Evolutionary conservation across 1,140 invertebrate species (phyloP).

Genomic region (Megathymus violae): DNA sequence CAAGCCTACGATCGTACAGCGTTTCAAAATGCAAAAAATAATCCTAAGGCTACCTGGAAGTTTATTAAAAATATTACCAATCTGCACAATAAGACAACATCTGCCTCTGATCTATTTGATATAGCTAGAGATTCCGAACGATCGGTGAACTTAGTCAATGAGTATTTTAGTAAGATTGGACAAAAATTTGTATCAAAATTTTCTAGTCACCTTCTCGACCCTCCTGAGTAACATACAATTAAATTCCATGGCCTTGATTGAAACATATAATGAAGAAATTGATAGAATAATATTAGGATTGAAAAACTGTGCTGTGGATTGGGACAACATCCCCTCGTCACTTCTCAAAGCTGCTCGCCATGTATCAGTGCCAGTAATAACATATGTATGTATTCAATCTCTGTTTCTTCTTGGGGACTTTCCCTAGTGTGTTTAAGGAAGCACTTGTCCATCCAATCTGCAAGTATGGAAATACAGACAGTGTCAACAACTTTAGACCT

Average conservation of each 20-base stretch:
- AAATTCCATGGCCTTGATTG: conserved; percentile 14
- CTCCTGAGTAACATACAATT: too few species aligned
- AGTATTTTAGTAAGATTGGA: conserved; percentile 37
- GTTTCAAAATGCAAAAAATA: conserved; percentile 34
- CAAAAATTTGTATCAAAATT: conserved; percentile 15
- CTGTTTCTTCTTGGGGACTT: conserved; percentile 9
- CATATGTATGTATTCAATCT: conserved; percentile 19
- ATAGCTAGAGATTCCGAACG: background rate
- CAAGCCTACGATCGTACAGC: conserved; percentile 25
- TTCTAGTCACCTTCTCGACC: too few species aligned
- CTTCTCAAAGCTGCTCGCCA: conserved; percentile 1
- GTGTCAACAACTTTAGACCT: background rate
- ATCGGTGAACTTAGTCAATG: conserved; percentile 23
- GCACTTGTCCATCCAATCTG: conserved; percentile 9
- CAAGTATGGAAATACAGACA: conserved; percentile 7
- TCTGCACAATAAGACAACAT: conserved; percentile 7
- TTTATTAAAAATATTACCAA: conserved; percentile 33
- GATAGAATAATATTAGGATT: conserved; percentile 2
- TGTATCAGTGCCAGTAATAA: background rate
- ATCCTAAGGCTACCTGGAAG: conserved; percentile 36
- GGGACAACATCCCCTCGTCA: background rate
- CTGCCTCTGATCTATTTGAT: conserved; percentile 2
- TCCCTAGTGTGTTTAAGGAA: conserved; percentile 5
- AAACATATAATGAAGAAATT: background rate
- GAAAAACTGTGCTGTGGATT: conserved; percentile 2